Evolutionary conservation across 2,113 vertebrate species (phyloP), one percentile per base, ranked within the genome.

Genomic region (Dissostichus mawsoni): DNA sequence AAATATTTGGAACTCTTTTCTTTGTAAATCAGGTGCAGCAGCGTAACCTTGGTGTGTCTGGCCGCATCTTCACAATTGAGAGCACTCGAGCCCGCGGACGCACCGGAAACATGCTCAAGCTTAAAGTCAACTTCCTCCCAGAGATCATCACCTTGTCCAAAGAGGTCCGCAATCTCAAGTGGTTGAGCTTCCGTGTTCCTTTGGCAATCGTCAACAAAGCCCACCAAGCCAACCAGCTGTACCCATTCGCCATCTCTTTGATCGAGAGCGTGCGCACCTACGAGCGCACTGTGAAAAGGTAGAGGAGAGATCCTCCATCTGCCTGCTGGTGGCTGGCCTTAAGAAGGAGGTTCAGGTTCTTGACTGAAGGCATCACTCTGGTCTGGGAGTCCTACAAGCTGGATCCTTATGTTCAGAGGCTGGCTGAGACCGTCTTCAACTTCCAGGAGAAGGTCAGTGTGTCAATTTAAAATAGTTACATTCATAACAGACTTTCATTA

Each of bases 361-460:
- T 99, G n/a, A 97, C 96, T 0, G 98, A 99, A 89, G 98, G 98
- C 73, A 97, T 99, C n/a, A 96, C 97, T 0, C 90, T 99, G 0
- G 97, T 99, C 44, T 99, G 98, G 98, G 98, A 99, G 56, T 99
- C 98, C 0, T 99, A 99, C 94, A 99, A 99, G 71, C 96, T 99
- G 4, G 98, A 99, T 83, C 98, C 98, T 0, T 99, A 99, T 0
- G 98, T 99, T 8, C 98, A 99, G 85, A 97, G 98, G 41, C 91
- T 99, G 61, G 98, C 98, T 0, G 98, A 99, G 94, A 99, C 97
- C 0, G 98, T 99, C 87, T 99, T 99, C 95, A 99, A 97, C 90
- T 99, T 99, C 94, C 98, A 99, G 76, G 98, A 99, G 58, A 99
- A 99, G 97, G 98, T 99, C 50, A 5, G 95, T 57, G 47, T 48